Evolutionary conservation across 2,113 vertebrate species (phyloP).

Genomic region (Asarcornis scutulata): DNA sequence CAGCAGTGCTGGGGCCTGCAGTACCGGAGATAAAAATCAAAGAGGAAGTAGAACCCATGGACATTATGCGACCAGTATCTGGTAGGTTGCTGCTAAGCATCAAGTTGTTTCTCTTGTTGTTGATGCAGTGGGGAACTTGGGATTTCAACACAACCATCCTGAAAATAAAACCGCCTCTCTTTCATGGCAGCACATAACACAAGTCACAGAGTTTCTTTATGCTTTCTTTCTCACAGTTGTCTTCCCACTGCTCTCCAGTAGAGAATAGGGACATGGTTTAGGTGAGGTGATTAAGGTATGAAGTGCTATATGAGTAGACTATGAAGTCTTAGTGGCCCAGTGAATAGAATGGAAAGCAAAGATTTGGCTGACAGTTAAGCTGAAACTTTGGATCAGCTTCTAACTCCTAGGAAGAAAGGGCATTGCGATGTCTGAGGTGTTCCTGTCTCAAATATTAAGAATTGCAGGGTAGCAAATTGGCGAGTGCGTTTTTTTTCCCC

Average conservation of each 20-base stretch:
- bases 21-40: conserved; percentile 92
- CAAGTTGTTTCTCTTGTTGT: background rate
- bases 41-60: conserved; percentile 90
- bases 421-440: background rate
- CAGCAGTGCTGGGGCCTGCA: conserved; percentile 82
- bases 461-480: background rate
- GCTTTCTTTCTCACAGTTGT: background rate
- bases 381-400: background rate
- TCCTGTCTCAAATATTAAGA: background rate
- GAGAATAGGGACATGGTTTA: background rate
- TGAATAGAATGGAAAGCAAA: background rate
- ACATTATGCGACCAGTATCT: conserved; percentile 82
- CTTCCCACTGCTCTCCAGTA: background rate
- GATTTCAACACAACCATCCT: background rate
- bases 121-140: background rate
- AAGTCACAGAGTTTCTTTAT: background rate
- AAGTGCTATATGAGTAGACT: background rate
- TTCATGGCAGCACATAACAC: background rate
- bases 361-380: background rate
- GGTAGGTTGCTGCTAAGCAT: conserved; percentile 63
- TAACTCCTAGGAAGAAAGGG: background rate
- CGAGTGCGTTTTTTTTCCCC: background rate
- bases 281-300: background rate
- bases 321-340: background rate
- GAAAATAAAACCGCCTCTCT: background rate